A percentile compares a stretch with the other conserved stretches of the same genome.
These are phyloP conservation scores for Tauraco erythrolophus DNA, from an alignment of 2,113 vertebrate genomes.

Conservation along the genomic window DNA sequence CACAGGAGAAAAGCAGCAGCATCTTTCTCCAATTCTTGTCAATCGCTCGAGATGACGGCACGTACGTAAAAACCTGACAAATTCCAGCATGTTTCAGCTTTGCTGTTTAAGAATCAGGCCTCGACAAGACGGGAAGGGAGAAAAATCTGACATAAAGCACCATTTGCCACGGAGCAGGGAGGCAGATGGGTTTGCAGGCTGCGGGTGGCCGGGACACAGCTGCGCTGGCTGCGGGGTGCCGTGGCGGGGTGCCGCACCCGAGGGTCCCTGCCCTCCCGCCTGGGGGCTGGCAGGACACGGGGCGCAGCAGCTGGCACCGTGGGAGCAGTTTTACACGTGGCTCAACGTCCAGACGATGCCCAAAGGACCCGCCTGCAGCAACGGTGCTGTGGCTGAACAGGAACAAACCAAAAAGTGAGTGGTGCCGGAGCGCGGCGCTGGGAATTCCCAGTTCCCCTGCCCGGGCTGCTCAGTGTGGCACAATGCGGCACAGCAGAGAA, in stretches of 20 bases:
- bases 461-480: neutral
- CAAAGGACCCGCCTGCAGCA: neutral
- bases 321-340: fast-evolving
- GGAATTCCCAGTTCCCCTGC: neutral
- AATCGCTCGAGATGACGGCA: neutral
- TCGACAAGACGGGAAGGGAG: neutral
- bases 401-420: neutral
- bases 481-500: neutral
- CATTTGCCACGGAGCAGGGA: fast-evolving
- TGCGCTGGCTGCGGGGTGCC: neutral
- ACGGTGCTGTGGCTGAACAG: neutral
- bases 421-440: fast-evolving
- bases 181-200: neutral
- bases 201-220: fast-evolving
- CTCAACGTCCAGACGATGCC: fast-evolving
- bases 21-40: neutral
- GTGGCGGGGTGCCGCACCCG: fast-evolving
- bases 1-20: neutral
- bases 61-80: neutral
- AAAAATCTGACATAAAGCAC: neutral
- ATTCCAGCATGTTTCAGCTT: neutral
- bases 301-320: neutral
- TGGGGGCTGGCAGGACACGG: neutral
- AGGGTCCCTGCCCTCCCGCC: neutral
- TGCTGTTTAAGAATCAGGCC: neutral